Base-by-base conservation (phyloP, 2,888 invertebrate genomes). In the Pheosia tremula region DNA sequence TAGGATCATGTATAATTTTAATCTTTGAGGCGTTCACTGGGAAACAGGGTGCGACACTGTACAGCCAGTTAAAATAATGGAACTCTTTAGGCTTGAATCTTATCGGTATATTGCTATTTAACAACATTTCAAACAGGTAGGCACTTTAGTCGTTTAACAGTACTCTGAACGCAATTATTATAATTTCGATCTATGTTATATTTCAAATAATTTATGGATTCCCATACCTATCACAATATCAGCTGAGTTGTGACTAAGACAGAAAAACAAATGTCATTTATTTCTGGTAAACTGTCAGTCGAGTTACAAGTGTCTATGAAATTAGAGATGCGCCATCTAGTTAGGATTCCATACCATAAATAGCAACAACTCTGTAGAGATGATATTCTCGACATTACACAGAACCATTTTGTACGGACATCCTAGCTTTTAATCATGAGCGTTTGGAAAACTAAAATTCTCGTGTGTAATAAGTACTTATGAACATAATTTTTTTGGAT, bases 1-100 rank as follows among this genome's bases (percentile, higher is more conserved):
- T 90, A 0, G 98, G 98, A 77, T 97, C 96, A 54, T 95, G 95
- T 66, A 98, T 95, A 61, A 98, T 95, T 71, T 95, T 95, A 53
- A 98, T 95, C 93, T 96, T 95, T 5, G 94, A 94, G 7, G 96
- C 94, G 68, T 93, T 93, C n/a, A 96, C 84, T 5, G 96, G 95
- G 85, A 96, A 96, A 87, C 96, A 96, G 47, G 96, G 96, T 52
- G 96, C 91, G 47, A 94, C 86, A 64, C 88, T 91, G 69, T 94
- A 93, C 63, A 96, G 82, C 96, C 96, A 96, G 64, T 94, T 91
- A 57, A 95, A 93, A 71, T 93, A 91, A 58, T 95, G 94, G 50
- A 95, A 82, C 64, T 94, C 91, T 9, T 82, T 68, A 41, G 89
- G 78, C 72, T 89, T 91, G 62, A 93, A 91, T 61, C 90, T 82